Evolutionary conservation across 2,113 vertebrate genomes (phyloP).

Genomic region (Proteles cristata): DNA sequence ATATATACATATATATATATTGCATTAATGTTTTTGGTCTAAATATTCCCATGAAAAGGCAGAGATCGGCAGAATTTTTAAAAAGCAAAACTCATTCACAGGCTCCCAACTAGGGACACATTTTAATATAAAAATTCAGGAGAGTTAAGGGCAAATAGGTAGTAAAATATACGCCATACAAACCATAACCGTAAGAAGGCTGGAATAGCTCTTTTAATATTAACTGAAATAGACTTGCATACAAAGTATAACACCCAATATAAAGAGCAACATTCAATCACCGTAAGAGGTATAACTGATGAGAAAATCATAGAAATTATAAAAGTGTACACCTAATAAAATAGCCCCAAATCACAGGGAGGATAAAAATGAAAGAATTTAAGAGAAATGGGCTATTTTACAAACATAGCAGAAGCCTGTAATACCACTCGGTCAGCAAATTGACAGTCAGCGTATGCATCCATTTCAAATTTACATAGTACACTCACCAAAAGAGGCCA

Average conservation of each 20-base stretch:
- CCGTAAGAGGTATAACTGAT: not conserved
- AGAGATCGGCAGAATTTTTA: not conserved
- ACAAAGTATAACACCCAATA: not conserved
- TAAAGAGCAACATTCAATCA: not conserved
- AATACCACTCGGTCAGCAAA: not conserved
- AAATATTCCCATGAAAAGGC: not conserved
- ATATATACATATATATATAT: no score
- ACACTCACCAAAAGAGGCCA: not conserved
- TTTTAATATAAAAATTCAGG: not conserved
- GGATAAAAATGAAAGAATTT: not conserved
- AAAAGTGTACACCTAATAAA: not conserved
- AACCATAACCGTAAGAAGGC: not conserved
- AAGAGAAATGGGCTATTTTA: not conserved
- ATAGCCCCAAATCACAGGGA: not conserved
- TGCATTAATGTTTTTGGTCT: not conserved
- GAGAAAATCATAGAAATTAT: not conserved
- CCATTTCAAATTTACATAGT: not conserved
- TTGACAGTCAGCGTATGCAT: not conserved
- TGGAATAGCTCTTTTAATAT: not conserved
- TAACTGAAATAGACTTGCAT: not conserved
- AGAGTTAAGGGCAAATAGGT: not conserved
- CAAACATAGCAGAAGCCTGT: not conserved
- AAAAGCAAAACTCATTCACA: not conserved
- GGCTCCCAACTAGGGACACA: not conserved
- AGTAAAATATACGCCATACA: not conserved